phyloP scores from a whole-genome alignment of 2,888 invertebrate genomes.

The Neelides folsomi region DNA sequence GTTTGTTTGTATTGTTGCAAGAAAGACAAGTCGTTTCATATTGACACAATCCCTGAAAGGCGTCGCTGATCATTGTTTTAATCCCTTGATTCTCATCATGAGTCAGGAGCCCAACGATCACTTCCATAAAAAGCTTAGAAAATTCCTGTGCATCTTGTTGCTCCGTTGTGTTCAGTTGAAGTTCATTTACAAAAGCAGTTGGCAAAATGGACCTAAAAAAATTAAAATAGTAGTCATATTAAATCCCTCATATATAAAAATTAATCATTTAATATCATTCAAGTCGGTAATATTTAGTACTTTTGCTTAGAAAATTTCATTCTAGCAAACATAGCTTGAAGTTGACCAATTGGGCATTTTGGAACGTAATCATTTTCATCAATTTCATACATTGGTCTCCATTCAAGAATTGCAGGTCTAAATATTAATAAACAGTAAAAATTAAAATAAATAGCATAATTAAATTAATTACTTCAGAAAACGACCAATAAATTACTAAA shows the following conservation, averaged over 20 bases:
- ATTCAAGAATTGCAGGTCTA: slow-evolving; percentile 46
- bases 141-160: slow-evolving; percentile 56
- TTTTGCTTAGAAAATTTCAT: slow-evolving; percentile 45
- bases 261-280: no score
- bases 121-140: slow-evolving; percentile 45
- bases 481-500: background rate
- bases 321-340: slow-evolving; percentile 49
- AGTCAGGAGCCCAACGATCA: slow-evolving; percentile 13
- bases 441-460: slow-evolving; percentile 1
- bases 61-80: slow-evolving; percentile 12
- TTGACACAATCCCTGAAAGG: slow-evolving; percentile 20
- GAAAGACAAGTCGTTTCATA: slow-evolving; percentile 23
- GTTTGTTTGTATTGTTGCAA: slow-evolving; percentile 16
- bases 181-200: slow-evolving; percentile 44
- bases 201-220: slow-evolving; percentile 43
- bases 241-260: background rate
- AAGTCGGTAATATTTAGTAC: slow-evolving; percentile 17
- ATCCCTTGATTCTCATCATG: slow-evolving; percentile 16
- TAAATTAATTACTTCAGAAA: background rate
- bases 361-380: slow-evolving; percentile 36
- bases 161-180: slow-evolving; percentile 46
- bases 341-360: slow-evolving; percentile 43
- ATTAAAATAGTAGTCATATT: background rate
- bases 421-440: no score
- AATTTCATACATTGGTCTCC: slow-evolving; percentile 39